These are phyloP conservation scores for Tenualosa ilisha DNA, from an alignment of 2,797 vertebrate genomes.

Conservation along the genomic window DNA sequence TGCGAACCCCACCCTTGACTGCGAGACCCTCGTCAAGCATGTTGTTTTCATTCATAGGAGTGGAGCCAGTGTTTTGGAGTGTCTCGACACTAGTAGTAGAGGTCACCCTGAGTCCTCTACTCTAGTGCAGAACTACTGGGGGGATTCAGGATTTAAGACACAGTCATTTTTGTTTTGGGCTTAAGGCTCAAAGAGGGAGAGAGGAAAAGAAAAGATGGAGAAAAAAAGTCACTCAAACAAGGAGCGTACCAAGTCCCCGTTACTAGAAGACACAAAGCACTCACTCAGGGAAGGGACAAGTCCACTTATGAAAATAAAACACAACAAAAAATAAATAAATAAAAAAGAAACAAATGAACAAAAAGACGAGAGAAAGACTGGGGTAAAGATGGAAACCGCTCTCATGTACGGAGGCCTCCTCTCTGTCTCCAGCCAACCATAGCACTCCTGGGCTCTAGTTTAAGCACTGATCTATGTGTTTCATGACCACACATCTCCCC, in stretches of 20 bases:
- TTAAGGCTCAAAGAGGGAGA: too few relatives aligned
- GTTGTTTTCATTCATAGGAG: background rate
- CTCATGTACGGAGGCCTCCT: too few relatives aligned
- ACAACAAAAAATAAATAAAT: background rate
- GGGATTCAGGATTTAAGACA: too few relatives aligned
- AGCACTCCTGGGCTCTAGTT: background rate
- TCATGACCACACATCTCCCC: background rate
- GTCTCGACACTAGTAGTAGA: background rate
- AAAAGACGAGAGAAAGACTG: background rate
- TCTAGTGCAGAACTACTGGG: background rate
- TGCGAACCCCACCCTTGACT: background rate
- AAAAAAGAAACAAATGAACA: background rate
- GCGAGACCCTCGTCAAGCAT: background rate
- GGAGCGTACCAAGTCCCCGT: too few relatives aligned
- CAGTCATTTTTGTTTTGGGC: too few relatives aligned
- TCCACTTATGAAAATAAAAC: background rate
- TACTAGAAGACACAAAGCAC: background rate
- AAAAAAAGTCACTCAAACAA: too few relatives aligned
- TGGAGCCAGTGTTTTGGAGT: background rate
- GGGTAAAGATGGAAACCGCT: background rate
- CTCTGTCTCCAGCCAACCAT: background rate
- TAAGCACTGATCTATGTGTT: background rate
- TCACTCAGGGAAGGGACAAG: background rate
- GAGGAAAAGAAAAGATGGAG: too few relatives aligned
- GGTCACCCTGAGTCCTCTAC: slow-evolving; percentile 10